These are phyloP conservation scores for Zapus hudsonius DNA, from an alignment of 2,113 vertebrate species.

Conservation along the genomic window DNA sequence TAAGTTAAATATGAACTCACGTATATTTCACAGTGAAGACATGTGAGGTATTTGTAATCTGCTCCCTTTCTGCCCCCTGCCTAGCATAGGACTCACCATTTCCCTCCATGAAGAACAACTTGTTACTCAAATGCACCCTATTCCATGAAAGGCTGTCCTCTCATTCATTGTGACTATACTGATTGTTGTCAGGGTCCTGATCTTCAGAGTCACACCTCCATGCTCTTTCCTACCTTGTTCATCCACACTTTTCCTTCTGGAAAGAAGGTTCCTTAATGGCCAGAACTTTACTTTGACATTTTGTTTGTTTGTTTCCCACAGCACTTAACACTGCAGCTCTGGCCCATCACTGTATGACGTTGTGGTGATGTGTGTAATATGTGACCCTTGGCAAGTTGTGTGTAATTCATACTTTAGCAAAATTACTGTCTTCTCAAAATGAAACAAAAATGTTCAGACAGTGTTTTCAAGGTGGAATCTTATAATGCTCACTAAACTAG, in stretches of 20 bases:
- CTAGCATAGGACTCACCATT: not conserved
- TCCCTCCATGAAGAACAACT: not conserved
- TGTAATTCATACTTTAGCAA: constrained; percentile 20
- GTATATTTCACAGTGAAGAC: not conserved
- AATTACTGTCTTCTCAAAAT: not conserved
- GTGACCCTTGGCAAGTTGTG: not conserved
- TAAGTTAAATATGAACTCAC: not conserved
- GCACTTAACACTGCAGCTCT: not conserved
- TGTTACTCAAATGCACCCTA: not conserved
- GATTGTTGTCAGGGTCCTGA: not conserved
- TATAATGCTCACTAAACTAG: not conserved
- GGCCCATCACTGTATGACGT: not conserved
- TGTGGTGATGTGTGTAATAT: not conserved
- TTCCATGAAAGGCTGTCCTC: not conserved
- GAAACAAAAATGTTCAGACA: not conserved
- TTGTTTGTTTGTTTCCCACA: not conserved
- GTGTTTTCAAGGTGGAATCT: not conserved
- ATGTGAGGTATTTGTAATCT: not conserved
- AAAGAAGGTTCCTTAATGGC: not conserved
- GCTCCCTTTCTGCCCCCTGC: not conserved
- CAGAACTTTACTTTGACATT: not conserved
- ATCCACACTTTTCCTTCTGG: not conserved
- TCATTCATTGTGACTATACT: not conserved
- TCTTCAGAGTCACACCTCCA: not conserved
- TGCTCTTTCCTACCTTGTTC: not conserved